Evolutionary conservation across 2,113 vertebrate species (phyloP).

Genomic region (Hemichromis elongatus): DNA sequence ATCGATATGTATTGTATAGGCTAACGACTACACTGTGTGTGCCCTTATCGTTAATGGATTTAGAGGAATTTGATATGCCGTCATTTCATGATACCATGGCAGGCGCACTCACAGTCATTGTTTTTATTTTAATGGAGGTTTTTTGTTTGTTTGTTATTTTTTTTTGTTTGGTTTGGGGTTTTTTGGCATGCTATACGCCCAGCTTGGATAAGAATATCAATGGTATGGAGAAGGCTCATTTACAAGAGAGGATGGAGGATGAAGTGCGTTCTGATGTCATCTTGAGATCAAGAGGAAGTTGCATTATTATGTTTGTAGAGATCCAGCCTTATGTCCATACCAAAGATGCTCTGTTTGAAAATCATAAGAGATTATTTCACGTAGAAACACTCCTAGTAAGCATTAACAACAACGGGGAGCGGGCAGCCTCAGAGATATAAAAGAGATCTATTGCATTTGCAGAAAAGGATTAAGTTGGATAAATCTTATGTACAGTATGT

Average conservation of each 20-base stretch:
- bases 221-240: conserved; percentile 67
- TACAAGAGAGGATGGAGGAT: conserved; percentile 24
- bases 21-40: conserved; percentile 51
- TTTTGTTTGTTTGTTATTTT: neutral
- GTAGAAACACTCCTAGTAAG: conserved; percentile 45
- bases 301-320: conserved; percentile 32
- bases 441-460: conserved; percentile 58
- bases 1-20: conserved; percentile 55
- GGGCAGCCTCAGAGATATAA: conserved; percentile 47
- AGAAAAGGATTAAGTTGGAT: conserved; percentile 53
- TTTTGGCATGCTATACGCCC: conserved; percentile 46
- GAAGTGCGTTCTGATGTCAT: conserved; percentile 43
- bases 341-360: conserved; percentile 71
- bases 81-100: conserved; percentile 46
- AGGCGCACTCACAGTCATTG: conserved; percentile 47
- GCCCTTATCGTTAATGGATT: conserved; percentile 45
- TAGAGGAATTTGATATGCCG: conserved; percentile 43
- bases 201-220: conserved; percentile 34
- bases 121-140: neutral
- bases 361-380: conserved; percentile 56
- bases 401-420: conserved; percentile 31
- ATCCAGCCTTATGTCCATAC: conserved; percentile 73
- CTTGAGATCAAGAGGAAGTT: conserved; percentile 39
- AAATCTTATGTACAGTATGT: conserved; percentile 73
- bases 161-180: neutral